Conservation (phyloP, 2,797 vertebrate genomes). For the Amazonetta brasiliensis region DNA sequence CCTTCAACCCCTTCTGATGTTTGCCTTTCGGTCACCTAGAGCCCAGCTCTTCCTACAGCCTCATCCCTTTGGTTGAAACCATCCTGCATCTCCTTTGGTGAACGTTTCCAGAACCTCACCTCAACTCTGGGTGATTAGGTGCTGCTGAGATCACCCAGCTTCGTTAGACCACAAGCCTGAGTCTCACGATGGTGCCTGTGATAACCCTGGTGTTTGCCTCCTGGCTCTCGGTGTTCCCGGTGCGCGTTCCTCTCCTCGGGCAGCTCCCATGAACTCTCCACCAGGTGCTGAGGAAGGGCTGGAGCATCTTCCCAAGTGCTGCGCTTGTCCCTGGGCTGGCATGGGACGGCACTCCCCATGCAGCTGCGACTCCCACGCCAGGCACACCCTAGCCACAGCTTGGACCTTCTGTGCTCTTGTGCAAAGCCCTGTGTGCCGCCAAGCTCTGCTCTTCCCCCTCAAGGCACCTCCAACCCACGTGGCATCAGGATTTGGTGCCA, state of each 20-base stretch:
- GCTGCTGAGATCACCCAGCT: constrained; percentile 23
- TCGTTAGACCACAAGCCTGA: constrained; percentile 46
- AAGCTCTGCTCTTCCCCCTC: neutral
- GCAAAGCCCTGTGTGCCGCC: neutral
- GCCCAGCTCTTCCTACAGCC: neutral
- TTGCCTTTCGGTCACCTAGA: neutral
- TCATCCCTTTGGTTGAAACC: neutral
- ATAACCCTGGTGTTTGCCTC: constrained; percentile 37
- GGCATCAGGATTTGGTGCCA: neutral
- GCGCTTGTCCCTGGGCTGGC: neutral
- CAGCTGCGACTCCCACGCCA: neutral
- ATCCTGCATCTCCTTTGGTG: neutral
- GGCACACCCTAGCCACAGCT: neutral
- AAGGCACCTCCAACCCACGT: neutral
- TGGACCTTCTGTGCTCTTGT: neutral
- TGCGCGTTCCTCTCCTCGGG: neutral
- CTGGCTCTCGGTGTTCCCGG: neutral
- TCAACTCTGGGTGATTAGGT: neutral
- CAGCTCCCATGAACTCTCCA: neutral
- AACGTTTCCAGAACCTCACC: neutral
- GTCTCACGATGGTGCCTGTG: constrained; percentile 41
- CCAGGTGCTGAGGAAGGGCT: neutral
- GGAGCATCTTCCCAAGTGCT: neutral
- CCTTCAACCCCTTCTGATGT: neutral
- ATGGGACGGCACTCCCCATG: neutral